These are phyloP conservation scores for Eleginops maclovinus DNA, from an alignment of 2,113 vertebrate genomes.

Conservation along the genomic window DNA sequence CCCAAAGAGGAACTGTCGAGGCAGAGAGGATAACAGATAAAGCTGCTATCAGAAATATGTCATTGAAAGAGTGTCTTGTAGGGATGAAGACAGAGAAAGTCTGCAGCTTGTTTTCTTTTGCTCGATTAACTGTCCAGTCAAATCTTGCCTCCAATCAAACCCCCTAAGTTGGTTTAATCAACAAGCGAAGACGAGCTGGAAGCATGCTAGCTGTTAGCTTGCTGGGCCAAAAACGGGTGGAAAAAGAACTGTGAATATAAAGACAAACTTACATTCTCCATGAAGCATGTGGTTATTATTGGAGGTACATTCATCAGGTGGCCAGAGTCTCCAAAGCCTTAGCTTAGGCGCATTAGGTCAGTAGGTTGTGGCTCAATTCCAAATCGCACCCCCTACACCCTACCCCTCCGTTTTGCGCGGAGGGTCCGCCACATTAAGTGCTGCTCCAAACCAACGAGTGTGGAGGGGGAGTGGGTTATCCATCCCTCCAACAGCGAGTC, in stretches of 20 bases:
- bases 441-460: too few relatives aligned
- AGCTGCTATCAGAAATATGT: conserved; percentile 25
- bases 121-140: conserved; percentile 10
- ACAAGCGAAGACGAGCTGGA: neutral
- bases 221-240: neutral
- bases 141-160: conserved; percentile 3
- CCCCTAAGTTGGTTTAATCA: neutral
- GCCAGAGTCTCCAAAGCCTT: neutral
- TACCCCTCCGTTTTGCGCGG: too few relatives aligned
- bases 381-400: too few relatives aligned
- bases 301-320: neutral
- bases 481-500: too few relatives aligned
- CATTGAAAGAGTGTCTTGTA: conserved; percentile 21
- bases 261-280: neutral
- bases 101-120: neutral
- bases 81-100: conserved; percentile 13
- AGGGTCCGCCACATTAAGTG: too few relatives aligned
- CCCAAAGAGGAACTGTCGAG: conserved; percentile 19
- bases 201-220: neutral
- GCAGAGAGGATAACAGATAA: conserved; percentile 16
- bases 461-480: too few relatives aligned
- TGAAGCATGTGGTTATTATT: neutral
- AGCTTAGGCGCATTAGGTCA: neutral
- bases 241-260: neutral
- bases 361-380: too few relatives aligned